Evolutionary conservation across 2,113 vertebrate species (phyloP).

Genomic region (Lutjanus erythropterus): DNA sequence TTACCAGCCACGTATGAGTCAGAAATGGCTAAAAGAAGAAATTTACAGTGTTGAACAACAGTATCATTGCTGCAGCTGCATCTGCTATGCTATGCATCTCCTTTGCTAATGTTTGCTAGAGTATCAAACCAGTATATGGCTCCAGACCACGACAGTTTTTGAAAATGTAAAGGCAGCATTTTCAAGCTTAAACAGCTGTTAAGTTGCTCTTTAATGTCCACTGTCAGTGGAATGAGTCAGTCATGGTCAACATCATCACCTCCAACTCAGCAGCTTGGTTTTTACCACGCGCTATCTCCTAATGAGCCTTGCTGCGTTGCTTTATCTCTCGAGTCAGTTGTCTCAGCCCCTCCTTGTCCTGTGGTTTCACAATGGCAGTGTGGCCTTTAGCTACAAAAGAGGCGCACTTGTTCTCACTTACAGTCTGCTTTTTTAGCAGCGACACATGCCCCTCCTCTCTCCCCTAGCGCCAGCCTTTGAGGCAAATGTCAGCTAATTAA

Average conservation of each 20-base stretch:
- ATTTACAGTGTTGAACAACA: no score
- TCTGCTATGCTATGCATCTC: not conserved
- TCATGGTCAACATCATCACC: slow-evolving; percentile 1
- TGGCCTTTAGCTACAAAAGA: slow-evolving; percentile 66
- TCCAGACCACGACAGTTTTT: not conserved
- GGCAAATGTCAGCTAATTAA: slow-evolving; percentile 86
- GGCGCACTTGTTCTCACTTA: slow-evolving; percentile 35
- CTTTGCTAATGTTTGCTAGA: not conserved
- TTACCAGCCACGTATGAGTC: no score
- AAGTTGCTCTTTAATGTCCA: slow-evolving; percentile 1
- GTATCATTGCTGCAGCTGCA: not conserved
- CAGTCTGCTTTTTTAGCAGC: slow-evolving; percentile 42
- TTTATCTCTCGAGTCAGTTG: slow-evolving; percentile 39
- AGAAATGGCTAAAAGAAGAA: no score
- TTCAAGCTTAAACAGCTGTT: not conserved
- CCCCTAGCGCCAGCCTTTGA: slow-evolving; percentile 63
- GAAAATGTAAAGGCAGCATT: not conserved
- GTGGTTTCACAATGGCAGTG: slow-evolving; percentile 48
- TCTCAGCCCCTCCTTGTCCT: slow-evolving; percentile 24
- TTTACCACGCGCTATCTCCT: slow-evolving; percentile 18
- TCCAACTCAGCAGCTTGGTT: slow-evolving; percentile 7
- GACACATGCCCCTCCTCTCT: slow-evolving; percentile 30
- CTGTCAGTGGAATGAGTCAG: slow-evolving; percentile 1
- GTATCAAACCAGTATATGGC: not conserved
- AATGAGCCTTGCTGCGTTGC: slow-evolving; percentile 38